These are phyloP conservation scores for Argopecten irradians DNA, from an alignment of 1,140 invertebrate species.

Conservation along the genomic window DNA sequence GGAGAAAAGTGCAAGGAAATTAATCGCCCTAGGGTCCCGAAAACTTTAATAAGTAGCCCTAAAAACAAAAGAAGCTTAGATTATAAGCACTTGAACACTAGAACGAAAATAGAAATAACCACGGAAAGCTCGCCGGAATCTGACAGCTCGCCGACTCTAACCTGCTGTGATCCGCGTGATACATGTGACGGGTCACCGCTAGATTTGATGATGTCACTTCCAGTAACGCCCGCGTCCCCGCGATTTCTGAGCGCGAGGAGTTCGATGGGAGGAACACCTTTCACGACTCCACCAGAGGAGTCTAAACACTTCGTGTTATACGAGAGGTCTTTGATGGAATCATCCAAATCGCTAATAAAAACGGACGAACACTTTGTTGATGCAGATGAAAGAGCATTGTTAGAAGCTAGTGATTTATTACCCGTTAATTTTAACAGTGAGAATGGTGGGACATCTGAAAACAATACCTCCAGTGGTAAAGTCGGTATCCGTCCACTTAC, in stretches of 20 bases:
- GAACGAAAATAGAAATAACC: neutral
- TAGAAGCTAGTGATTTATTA: neutral
- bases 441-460: neutral
- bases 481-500: neutral
- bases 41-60: neutral
- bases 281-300: conserved; percentile 10
- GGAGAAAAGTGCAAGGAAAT: conserved; percentile 15
- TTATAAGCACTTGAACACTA: neutral
- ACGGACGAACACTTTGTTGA: neutral
- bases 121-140: neutral
- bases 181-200: conserved; percentile 6
- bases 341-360: neutral
- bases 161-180: neutral
- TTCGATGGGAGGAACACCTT: conserved; percentile 1
- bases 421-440: conserved; percentile 3
- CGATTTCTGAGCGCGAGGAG: neutral
- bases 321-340: neutral
- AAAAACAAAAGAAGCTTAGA: conserved; percentile 6
- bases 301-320: neutral
- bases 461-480: neutral
- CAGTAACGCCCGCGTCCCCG: neutral
- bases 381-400: conserved; percentile 5
- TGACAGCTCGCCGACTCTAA: neutral
- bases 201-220: neutral
- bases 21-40: neutral